These are phyloP conservation scores for Amphimallon solstitiale DNA, from an alignment of 2,888 invertebrate species.

Conservation along the genomic window DNA sequence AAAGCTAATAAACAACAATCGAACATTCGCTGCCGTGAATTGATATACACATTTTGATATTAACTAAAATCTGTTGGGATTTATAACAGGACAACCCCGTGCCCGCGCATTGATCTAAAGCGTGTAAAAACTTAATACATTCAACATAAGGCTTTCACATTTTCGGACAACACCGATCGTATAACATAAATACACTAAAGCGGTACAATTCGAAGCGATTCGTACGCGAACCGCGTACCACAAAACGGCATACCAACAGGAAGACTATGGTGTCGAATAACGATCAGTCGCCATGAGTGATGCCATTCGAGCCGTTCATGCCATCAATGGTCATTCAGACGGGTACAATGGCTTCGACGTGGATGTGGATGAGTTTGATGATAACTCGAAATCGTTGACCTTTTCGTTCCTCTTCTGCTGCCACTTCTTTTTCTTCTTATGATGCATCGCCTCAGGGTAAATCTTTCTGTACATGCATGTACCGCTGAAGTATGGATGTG, in stretches of 20 bases:
- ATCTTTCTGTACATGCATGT: conserved; percentile 13
- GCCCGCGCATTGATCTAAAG: neutral
- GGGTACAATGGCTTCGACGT: conserved; percentile 41
- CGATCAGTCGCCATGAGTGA: conserved; percentile 39
- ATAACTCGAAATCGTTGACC: conserved; percentile 42
- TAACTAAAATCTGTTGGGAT: too few relatives aligned
- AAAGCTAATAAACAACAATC: too few relatives aligned
- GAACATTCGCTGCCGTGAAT: too few relatives aligned
- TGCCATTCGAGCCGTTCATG: conserved; percentile 36
- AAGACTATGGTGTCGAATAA: conserved; percentile 44
- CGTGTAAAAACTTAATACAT: conserved; percentile 28
- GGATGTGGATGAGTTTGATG: conserved; percentile 37
- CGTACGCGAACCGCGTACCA: conserved; percentile 38
- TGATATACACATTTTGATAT: too few relatives aligned
- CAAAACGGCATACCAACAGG: conserved; percentile 42
- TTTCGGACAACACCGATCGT: conserved; percentile 27
- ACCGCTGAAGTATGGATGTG: conserved; percentile 23
- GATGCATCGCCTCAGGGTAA: conserved; percentile 3
- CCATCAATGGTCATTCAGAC: conserved; percentile 44
- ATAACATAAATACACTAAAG: conserved; percentile 28
- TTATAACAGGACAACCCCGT: neutral
- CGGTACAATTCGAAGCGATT: conserved; percentile 22
- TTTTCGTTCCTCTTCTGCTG: conserved; percentile 22
- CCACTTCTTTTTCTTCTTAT: conserved; percentile 13
- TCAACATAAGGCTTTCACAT: conserved; percentile 27